Conservation (phyloP, 2,888 invertebrate genomes). For the Bugula neritina region DNA sequence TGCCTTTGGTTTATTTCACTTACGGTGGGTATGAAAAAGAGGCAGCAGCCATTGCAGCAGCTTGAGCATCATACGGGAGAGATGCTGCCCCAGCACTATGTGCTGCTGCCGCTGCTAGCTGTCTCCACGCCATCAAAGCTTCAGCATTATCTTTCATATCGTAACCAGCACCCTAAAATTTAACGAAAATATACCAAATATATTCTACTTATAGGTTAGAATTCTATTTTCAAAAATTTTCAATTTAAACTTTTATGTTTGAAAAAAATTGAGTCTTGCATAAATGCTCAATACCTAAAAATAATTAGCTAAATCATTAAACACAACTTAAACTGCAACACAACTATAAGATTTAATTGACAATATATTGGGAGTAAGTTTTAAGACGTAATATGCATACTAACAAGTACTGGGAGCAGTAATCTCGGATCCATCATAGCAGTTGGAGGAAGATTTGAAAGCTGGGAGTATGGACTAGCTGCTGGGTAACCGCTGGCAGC, state of each 20-base stretch:
- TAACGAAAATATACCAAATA: too few species aligned
- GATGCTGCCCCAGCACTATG: not conserved
- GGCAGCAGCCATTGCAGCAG: slow-evolving; percentile 25
- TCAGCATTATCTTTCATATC: slow-evolving; percentile 23
- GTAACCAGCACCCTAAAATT: not conserved
- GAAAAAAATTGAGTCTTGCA: not conserved
- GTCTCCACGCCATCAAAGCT: slow-evolving; percentile 8
- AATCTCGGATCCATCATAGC: slow-evolving; percentile 8
- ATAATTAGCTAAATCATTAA: not conserved
- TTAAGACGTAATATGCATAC: too few species aligned
- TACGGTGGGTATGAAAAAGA: slow-evolving; percentile 20
- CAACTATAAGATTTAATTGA: too few species aligned
- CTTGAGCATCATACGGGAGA: slow-evolving; percentile 14
- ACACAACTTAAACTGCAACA: not conserved
- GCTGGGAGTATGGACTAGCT: not conserved
- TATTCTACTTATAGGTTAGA: too few species aligned
- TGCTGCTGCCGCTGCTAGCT: not conserved
- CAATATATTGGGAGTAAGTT: too few species aligned
- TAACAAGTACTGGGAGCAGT: not conserved
- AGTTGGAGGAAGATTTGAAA: not conserved
- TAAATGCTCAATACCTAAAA: not conserved
- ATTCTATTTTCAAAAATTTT: too few species aligned
- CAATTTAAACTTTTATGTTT: too few species aligned
- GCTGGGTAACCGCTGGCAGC: not conserved
- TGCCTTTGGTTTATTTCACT: not conserved